Conservation (phyloP, 2,888 invertebrate species). For the Rhagonycha lutea region DNA sequence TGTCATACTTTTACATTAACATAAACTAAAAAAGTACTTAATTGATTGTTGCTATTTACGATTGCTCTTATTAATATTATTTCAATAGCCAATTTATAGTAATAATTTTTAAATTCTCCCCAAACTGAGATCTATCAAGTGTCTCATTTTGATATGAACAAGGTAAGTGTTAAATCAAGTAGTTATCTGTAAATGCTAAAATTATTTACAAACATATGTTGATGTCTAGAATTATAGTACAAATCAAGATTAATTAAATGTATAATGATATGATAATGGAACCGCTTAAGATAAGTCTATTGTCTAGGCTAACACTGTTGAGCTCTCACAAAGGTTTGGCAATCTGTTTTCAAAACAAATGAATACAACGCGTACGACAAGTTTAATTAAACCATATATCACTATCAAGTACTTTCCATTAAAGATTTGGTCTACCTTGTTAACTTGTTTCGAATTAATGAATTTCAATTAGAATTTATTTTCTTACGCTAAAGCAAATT, state of each 20-base stretch:
- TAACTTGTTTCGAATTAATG: slow-evolving; percentile 53
- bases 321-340: slow-evolving; percentile 46
- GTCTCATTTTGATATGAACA: not conserved
- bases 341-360: slow-evolving; percentile 56
- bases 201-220: slow-evolving; percentile 38
- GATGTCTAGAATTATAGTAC: slow-evolving; percentile 35
- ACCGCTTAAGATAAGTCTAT: slow-evolving; percentile 42
- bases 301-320: slow-evolving; percentile 43
- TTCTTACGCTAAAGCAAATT: slow-evolving; percentile 23
- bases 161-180: not conserved
- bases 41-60: too few relatives aligned
- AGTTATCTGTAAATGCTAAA: not conserved
- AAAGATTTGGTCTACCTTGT: slow-evolving; percentile 53
- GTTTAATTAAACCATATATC: slow-evolving; percentile 56
- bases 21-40: too few relatives aligned
- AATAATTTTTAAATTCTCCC: too few relatives aligned
- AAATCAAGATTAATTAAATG: slow-evolving; percentile 39
- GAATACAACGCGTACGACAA: slow-evolving; percentile 56
- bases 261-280: slow-evolving; percentile 47
- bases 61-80: too few relatives aligned
- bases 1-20: too few relatives aligned
- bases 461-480: slow-evolving; percentile 53
- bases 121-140: not conserved
- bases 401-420: slow-evolving; percentile 48
- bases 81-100: not conserved